Base-by-base conservation (phyloP, 2,113 vertebrate genomes). In the Bolborhynchus lineola region DNA sequence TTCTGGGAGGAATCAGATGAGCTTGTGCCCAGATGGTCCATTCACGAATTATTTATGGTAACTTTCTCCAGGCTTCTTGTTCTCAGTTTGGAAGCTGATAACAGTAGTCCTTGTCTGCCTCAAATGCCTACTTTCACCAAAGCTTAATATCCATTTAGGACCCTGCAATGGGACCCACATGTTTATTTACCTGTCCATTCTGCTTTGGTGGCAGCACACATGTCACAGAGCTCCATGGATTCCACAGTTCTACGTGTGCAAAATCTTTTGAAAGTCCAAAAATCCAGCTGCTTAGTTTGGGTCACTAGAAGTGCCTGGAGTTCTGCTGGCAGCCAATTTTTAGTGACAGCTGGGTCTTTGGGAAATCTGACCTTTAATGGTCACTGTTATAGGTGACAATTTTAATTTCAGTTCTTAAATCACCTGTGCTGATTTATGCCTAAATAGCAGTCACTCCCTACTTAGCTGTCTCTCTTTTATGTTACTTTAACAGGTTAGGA, bases 391-490 rank as follows among this genome's bases (percentile, higher is more conserved):
- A 75, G 33, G 19, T 70, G 59, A 46, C 25, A 44, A 53, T 83
- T 78, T 71, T 88, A 1, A 93, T 88, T 93, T 94, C 77, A 80
- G 68, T 78, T 93, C 55, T 95, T 90, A 70, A 90, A 90, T 93
- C 10, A 28, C 31, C 71, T 88, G 33, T 93, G 76, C 55, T 93
- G 88, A 93, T 94, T 88, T 92, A 90, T 86, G 63, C 92, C 63
- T 94, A 96, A 85, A 74, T 74, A 94, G 71, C 68, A 74, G 50
- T 67, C 82, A 63, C 80, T 92, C 64, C 71, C 86, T 87, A 80
- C 59, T 37, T 93, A 77, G 76, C 79, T 88, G 28, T 70, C 39
- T 77, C 63, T 93, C 92, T 94, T 86, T 88, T 50, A 78, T 80
- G 64, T 50, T 90, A 64, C 68, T 88, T 82, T 77, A 37, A 49